Evolutionary conservation across 2,113 vertebrate species (phyloP).

Genomic region (Telmatochromis brachygnathus): DNA sequence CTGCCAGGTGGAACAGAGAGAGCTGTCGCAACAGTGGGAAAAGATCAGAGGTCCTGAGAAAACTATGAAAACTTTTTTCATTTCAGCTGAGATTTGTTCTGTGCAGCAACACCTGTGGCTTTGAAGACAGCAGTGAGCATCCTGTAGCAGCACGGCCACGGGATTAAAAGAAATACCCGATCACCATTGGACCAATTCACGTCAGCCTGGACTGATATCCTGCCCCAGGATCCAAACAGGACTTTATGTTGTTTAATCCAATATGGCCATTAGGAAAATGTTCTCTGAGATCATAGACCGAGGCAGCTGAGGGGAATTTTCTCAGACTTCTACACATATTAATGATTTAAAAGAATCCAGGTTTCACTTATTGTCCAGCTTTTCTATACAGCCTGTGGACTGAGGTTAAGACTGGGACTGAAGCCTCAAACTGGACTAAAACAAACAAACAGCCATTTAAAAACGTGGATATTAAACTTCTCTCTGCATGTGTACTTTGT

Average conservation of each 20-base stretch:
- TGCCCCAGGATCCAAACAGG: background rate
- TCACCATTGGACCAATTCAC: background rate
- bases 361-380: background rate
- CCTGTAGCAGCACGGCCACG: background rate
- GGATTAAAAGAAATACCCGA: background rate
- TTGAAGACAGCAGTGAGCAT: background rate
- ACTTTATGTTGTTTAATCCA: background rate
- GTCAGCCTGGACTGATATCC: background rate
- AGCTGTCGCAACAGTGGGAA: background rate
- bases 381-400: background rate
- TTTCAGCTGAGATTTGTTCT: background rate
- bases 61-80: background rate
- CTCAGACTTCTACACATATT: background rate
- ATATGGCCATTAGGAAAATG: background rate
- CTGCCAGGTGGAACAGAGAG: background rate
- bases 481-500: background rate
- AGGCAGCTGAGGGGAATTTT: background rate
- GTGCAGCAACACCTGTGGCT: background rate
- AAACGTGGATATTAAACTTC: background rate
- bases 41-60: background rate
- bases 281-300: background rate
- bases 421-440: background rate
- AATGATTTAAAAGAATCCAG: background rate
- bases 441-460: background rate
- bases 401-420: background rate